phyloP scores from a whole-genome alignment of 2,113 vertebrate species.

The Anser cygnoides region DNA sequence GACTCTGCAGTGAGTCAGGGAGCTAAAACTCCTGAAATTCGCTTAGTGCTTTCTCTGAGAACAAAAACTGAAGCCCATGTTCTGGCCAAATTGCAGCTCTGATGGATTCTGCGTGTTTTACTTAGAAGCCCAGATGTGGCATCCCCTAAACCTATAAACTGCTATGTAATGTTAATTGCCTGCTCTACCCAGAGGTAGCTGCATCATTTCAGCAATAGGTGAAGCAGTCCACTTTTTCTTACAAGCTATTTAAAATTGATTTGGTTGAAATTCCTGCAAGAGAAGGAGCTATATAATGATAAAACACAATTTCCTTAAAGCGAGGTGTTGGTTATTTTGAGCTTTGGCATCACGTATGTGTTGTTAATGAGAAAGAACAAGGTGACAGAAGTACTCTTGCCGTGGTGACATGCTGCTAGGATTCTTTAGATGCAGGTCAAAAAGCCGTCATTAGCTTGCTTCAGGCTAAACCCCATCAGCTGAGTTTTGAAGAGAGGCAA shows the following conservation, averaged over 20 bases:
- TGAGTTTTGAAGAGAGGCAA: slow-evolving; percentile 4
- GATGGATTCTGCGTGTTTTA: not conserved
- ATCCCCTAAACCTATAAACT: not conserved
- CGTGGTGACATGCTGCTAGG: not conserved
- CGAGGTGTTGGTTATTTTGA: not conserved
- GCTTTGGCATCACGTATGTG: not conserved
- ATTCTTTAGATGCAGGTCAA: not conserved
- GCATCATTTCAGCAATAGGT: not conserved
- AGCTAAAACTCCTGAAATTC: not conserved
- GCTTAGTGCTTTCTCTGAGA: not conserved
- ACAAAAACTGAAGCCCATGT: not conserved
- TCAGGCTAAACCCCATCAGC: not conserved
- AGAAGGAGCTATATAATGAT: not conserved
- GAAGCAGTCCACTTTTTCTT: not conserved
- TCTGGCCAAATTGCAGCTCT: not conserved
- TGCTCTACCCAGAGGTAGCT: not conserved
- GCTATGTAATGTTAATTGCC: not conserved
- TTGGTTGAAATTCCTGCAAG: not conserved
- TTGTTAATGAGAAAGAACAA: not conserved
- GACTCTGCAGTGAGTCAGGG: not conserved
- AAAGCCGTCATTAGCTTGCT: not conserved
- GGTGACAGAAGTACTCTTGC: not conserved
- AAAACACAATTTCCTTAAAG: not conserved
- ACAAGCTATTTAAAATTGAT: not conserved
- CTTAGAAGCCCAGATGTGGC: not conserved